These are phyloP conservation scores for Labeo catla DNA, from an alignment of 2,113 vertebrate species.

Conservation along the genomic window DNA sequence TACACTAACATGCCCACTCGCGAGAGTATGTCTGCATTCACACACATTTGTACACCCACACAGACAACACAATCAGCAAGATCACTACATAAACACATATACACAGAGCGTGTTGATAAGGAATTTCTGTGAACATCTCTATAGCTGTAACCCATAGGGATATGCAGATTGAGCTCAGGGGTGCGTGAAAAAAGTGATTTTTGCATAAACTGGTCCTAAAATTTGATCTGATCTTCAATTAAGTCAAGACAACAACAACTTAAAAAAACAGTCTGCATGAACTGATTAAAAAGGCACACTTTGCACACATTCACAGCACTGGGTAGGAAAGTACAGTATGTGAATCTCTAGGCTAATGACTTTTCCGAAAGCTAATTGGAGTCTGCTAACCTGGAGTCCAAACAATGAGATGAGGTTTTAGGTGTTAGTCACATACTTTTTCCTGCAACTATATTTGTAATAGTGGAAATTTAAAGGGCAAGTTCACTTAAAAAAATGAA, in stretches of 20 bases:
- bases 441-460: not conserved
- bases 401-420: not conserved
- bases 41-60: slow-evolving; percentile 34
- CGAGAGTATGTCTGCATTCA: slow-evolving; percentile 20
- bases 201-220: not conserved
- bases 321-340: not conserved
- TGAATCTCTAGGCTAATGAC: not conserved
- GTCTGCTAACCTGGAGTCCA: not conserved
- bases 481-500: not conserved
- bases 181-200: not conserved
- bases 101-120: not conserved
- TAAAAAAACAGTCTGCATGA: not conserved
- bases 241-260: not conserved
- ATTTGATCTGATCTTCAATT: not conserved
- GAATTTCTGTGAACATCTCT: not conserved
- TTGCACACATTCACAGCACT: not conserved
- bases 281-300: not conserved
- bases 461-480: not conserved
- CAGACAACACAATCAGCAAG: slow-evolving; percentile 17
- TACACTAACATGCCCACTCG: not conserved
- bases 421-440: not conserved
- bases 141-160: not conserved
- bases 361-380: not conserved
- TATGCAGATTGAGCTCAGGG: not conserved
- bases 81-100: not conserved